Base-by-base conservation (phyloP, 2,113 vertebrate genomes). In the Crotophaga sulcirostris region DNA sequence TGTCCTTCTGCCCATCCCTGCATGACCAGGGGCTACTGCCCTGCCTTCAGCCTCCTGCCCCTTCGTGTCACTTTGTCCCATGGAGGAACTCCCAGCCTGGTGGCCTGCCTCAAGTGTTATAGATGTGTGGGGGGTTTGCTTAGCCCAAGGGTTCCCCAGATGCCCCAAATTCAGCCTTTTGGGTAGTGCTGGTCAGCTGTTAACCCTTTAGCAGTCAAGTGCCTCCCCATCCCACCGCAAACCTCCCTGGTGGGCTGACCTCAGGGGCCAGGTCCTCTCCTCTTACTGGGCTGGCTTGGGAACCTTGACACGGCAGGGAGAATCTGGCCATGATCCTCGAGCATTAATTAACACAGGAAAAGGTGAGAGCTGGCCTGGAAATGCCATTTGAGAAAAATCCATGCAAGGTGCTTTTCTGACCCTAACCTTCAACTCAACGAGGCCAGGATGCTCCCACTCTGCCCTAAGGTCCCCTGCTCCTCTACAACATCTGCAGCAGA, bases 401-500 rank as follows among this genome's bases (percentile, higher is more conserved):
- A 5, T 11, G 8, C 26, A 55, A 69, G 55, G 56, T 72, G 29
- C 47, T 29, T 55, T 73, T 28, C 56, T 70, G 84, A 13, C 44
- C 64, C 31, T 58, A 13, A 18, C 23, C 16, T 75, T 17, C 44
- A 38, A 17, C 70, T 85, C 2, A 1, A 28, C 0, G 0, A 0
- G 2, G 13, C 36, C 5, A 15, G 45, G 56, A 59, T 63, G 51
- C 31, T 70, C 45, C 81, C 8, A 13, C 78, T 16, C 21, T 25
- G 52, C 36, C 31, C 62, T 28, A 11, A 6, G 19, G 24, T 72
- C 40, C n/a, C 19, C 0, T 1, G 7, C 18, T 16, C 14, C 45
- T 13, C 26, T 9, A 13, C 60, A 29, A 70, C 58, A 94, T 72
- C 90, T 89, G 87, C 45, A 58, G 80, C 68, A 49, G 60, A 2